Evolutionary conservation across 2,888 invertebrate species (phyloP).

Genomic region (Chymomyza caudatula): DNA sequence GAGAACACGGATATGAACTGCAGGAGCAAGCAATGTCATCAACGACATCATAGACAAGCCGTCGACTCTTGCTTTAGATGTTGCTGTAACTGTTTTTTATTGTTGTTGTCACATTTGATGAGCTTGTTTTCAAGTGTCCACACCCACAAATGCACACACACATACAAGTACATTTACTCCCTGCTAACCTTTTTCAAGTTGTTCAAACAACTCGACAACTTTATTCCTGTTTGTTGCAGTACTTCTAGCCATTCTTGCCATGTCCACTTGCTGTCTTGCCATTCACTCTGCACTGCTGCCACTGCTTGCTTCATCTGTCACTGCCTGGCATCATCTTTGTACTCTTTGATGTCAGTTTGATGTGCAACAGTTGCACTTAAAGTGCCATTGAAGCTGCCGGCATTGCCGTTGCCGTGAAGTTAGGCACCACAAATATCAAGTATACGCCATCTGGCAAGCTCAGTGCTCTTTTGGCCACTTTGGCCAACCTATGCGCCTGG

Average conservation of each 20-base stretch:
- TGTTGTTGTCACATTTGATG: conserved; percentile 51
- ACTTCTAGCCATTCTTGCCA: not conserved
- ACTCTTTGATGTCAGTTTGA: conserved; percentile 34
- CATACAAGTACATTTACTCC: not conserved
- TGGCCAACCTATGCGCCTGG: conserved; percentile 17
- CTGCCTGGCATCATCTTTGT: conserved; percentile 28
- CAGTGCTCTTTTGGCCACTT: conserved; percentile 18
- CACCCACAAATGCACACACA: conserved; percentile 18
- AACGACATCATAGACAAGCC: conserved; percentile 10
- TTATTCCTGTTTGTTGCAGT: not conserved
- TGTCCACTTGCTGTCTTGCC: not conserved
- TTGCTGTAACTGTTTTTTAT: not conserved
- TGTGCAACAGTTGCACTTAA: conserved; percentile 64
- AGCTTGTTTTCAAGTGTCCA: conserved; percentile 59
- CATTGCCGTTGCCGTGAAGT: conserved; percentile 12
- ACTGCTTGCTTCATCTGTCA: conserved; percentile 38
- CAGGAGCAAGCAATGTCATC: not conserved
- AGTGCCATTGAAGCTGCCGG: conserved; percentile 33
- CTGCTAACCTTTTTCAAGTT: conserved; percentile 56
- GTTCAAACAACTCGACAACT: conserved; percentile 30
- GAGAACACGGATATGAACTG: not conserved
- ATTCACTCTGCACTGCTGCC: not conserved
- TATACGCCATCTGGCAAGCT: conserved; percentile 37
- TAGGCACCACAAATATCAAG: conserved; percentile 44
- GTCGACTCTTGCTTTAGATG: not conserved